Evolutionary conservation across 1,140 invertebrate genomes (phyloP), one percentile per base, ranked within the genome.

Genomic region (Elysia chlorotica): DNA sequence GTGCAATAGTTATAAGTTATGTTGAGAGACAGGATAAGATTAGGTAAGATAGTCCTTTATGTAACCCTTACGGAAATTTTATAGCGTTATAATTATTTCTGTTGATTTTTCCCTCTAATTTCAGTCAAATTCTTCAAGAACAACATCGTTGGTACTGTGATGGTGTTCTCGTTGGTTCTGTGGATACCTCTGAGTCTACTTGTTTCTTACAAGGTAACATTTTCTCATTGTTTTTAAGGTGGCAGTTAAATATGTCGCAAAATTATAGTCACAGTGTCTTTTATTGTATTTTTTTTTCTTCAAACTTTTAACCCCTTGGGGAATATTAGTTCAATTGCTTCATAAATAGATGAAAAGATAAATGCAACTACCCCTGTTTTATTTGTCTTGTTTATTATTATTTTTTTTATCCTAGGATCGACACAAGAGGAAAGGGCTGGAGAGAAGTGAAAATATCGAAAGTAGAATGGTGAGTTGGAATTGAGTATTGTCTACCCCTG

Each of bases 51-150:
- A 37, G 61, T 48, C 10, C 35, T 57, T 23, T 54, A 54, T 54
- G 5, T 30, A 19, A 33, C 54, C 23, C 25, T 14, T 28, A 19
- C 19, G 19, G 30, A 69, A 21, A 19, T 23, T 23, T 19, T 56
- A 53, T 69, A 69, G n/a, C n/a, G n/a, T 21, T 56, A 31, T 19
- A 21, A 21, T 56, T 10, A n/a, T 36, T 59, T 62, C n/a, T 41
- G 35, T 62, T 28, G n/a, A 19, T 38, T 59, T 53, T 35, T 66
- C 6, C 35, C 59, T 70, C 41, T 48, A 56, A 21, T 76, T 76
- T 41, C 78, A 81, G 80, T 77, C 33, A 69, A 78, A 59, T 76
- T 78, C 31, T 82, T 82, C 74, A 76, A 76, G n/a, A 76, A 78
- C 33, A 82, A 82, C 38, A 70, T 82, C 61, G 79, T 82, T 62